These are phyloP conservation scores for Enoplosus armatus DNA, from an alignment of 2,797 vertebrate genomes.

Conservation along the genomic window DNA sequence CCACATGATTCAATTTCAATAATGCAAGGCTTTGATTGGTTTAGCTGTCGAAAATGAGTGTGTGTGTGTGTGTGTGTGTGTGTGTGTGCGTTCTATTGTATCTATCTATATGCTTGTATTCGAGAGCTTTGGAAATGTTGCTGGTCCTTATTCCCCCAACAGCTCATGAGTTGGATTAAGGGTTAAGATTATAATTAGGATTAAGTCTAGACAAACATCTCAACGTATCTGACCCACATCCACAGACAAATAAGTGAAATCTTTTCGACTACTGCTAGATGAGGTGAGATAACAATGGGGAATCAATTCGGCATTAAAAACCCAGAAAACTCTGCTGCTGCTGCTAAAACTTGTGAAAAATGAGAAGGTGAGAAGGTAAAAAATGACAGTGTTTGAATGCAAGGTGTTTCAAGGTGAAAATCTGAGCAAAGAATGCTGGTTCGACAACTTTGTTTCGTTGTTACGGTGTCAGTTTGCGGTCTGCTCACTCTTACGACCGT, in stretches of 20 bases:
- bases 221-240: background rate
- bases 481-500: no score
- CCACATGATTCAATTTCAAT: constrained; percentile 69
- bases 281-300: background rate
- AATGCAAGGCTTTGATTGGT: constrained; percentile 58
- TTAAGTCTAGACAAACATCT: background rate
- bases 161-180: background rate
- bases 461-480: no score
- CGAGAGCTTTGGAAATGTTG: no score
- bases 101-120: no score
- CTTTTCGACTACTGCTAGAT: no score
- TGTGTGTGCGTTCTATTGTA: no score
- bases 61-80: constrained; percentile 9
- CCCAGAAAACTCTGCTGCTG: background rate
- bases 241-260: background rate
- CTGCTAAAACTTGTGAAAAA: background rate
- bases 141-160: background rate
- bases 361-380: background rate
- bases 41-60: constrained; percentile 34
- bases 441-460: no score
- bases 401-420: no score
- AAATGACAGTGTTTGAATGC: no score
- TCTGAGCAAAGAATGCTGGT: no score
- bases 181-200: background rate
- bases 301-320: no score